phyloP scores from a whole-genome alignment of 2,113 vertebrate genomes.

The Blennius ocellaris region DNA sequence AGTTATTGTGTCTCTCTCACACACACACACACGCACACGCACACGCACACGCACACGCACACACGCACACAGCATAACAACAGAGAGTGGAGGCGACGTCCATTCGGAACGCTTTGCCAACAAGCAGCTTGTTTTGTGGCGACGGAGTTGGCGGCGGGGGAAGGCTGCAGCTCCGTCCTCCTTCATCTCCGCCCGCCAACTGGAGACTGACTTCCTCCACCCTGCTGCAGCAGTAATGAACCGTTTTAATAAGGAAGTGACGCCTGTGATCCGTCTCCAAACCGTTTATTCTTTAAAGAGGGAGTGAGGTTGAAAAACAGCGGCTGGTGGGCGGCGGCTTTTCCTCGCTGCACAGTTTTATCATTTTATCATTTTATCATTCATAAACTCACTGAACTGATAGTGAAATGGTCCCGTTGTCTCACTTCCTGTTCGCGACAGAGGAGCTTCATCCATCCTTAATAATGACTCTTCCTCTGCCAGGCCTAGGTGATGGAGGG shows the following conservation, averaged over 20 bases:
- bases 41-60: constrained; percentile 11
- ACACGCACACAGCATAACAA: neutral
- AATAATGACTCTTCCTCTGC: too few relatives aligned
- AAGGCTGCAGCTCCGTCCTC: constrained; percentile 2
- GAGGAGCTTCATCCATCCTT: too few relatives aligned
- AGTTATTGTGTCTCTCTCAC: constrained; percentile 29
- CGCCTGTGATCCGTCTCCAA: neutral
- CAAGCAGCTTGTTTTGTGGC: constrained; percentile 38
- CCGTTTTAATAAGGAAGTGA: neutral
- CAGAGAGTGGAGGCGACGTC: constrained; percentile 28
- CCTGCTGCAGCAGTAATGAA: constrained; percentile 67
- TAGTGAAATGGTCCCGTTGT: too few relatives aligned
- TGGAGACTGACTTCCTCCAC: constrained; percentile 38
- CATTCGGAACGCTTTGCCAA: constrained; percentile 28
- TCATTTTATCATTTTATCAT: too few relatives aligned
- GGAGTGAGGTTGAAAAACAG: neutral
- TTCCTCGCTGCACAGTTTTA: too few relatives aligned
- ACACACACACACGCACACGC: constrained; percentile 6
- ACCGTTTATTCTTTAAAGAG: neutral
- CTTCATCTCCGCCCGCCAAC: neutral
- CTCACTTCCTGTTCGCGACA: too few relatives aligned
- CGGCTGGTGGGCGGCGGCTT: too few relatives aligned
- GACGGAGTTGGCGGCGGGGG: constrained; percentile 2
- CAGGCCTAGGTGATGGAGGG: too few relatives aligned
- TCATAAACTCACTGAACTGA: too few relatives aligned